Evolutionary conservation across 2,113 vertebrate genomes (phyloP).

Genomic region (Ciconia maguari): DNA sequence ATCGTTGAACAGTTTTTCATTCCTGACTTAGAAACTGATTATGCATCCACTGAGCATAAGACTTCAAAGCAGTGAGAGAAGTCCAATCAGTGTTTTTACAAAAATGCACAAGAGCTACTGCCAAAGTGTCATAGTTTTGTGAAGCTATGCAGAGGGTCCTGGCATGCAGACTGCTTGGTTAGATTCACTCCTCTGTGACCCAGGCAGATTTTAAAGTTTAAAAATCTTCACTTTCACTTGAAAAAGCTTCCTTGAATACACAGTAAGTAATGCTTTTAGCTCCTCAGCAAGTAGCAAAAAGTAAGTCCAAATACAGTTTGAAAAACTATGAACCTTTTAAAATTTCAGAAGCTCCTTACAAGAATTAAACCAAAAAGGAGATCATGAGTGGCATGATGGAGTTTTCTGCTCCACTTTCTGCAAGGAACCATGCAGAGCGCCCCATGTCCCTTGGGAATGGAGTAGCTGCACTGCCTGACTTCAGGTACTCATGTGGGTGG

Average conservation of each 20-base stretch:
- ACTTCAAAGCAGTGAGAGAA: background rate
- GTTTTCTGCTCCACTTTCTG: background rate
- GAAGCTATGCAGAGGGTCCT: background rate
- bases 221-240: constrained; percentile 51
- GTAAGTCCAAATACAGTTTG: background rate
- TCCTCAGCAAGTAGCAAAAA: background rate
- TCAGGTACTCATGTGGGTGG: background rate
- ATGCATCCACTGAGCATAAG: background rate
- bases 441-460: background rate
- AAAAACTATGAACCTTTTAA: constrained; percentile 33
- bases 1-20: background rate
- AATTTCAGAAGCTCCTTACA: constrained; percentile 12
- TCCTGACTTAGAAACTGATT: background rate
- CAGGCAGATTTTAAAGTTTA: constrained; percentile 46
- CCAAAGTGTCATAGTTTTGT: background rate
- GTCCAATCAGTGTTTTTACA: background rate
- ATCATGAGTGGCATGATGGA: background rate
- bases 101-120: background rate
- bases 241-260: constrained; percentile 3
- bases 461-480: background rate
- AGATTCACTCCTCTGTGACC: background rate
- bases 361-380: constrained; percentile 4
- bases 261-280: constrained; percentile 43
- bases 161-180: background rate
- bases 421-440: background rate